Conservation (phyloP, 1,140 invertebrate genomes). For the Hylaeus volcanicus region DNA sequence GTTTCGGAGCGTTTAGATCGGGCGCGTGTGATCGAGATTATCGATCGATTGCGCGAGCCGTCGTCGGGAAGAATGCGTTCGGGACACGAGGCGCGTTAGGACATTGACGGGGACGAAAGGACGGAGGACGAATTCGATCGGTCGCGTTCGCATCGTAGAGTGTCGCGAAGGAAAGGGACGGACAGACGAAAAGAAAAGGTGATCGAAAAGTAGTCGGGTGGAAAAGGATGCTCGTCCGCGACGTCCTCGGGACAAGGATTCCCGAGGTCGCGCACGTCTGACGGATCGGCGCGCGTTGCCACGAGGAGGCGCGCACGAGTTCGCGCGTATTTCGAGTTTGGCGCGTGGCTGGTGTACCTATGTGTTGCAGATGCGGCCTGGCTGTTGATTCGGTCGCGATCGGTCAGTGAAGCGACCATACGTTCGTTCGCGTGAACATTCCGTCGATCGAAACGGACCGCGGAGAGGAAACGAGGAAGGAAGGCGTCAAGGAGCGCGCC, state of each 20-base stretch:
- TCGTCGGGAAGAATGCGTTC: neutral
- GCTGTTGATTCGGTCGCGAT: constrained; percentile 42
- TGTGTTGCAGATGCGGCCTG: constrained; percentile 65
- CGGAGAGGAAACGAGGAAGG: constrained; percentile 14
- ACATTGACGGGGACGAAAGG: neutral
- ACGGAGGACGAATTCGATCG: neutral
- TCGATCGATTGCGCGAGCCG: neutral
- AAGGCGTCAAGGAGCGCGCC: constrained; percentile 12
- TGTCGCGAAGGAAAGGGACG: too few relatives aligned
- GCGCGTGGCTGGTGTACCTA: constrained; percentile 56
- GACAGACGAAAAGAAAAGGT: neutral
- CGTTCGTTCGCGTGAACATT: constrained; percentile 11
- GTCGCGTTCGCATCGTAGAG: too few relatives aligned
- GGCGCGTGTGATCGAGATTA: too few relatives aligned
- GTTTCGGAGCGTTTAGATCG: too few relatives aligned
- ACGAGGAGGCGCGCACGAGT: constrained; percentile 44
- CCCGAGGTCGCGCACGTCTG: constrained; percentile 49
- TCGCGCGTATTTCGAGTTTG: constrained; percentile 45
- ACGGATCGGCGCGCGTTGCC: constrained; percentile 54
- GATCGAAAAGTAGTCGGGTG: neutral
- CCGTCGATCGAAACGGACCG: constrained; percentile 19
- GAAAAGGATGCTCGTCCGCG: constrained; percentile 37
- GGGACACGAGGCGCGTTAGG: neutral
- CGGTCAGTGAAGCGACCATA: constrained; percentile 23
- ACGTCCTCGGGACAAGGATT: constrained; percentile 43